These are phyloP conservation scores for Tolmerus cingulatus DNA, from an alignment of 2,888 invertebrate genomes.

Conservation along the genomic window DNA sequence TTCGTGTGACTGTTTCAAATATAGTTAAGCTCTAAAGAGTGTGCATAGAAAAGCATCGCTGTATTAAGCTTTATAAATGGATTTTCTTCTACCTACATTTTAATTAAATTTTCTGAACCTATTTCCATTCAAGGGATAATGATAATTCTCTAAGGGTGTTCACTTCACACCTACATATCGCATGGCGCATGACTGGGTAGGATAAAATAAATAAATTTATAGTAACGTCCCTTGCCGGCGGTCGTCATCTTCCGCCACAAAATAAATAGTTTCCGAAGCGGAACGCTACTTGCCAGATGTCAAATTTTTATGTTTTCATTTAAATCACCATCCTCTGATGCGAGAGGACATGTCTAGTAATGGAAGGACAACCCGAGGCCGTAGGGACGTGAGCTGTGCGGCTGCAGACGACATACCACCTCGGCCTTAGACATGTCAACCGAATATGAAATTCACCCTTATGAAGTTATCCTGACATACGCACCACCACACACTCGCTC, in stretches of 20 bases:
- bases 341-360: constrained; percentile 24
- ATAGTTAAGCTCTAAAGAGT: neutral
- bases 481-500: constrained; percentile 2
- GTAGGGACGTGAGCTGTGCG: neutral
- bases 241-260: neutral
- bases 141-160: neutral
- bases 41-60: neutral
- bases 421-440: constrained; percentile 7
- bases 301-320: constrained; percentile 34
- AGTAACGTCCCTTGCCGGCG: neutral
- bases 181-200: neutral
- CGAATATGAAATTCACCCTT: constrained; percentile 22
- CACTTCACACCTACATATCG: neutral
- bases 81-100: neutral
- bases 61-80: neutral
- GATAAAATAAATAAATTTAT: neutral
- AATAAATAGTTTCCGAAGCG: constrained; percentile 38
- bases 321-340: constrained; percentile 21
- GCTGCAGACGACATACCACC: neutral
- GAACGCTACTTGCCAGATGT: constrained; percentile 41
- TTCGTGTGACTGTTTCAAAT: neutral
- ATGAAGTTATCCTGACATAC: constrained; percentile 9
- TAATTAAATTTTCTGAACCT: neutral
- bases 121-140: neutral
- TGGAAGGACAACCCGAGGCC: neutral